Conservation (phyloP, 2,888 invertebrate genomes). For the Periphyllus acericola region DNA sequence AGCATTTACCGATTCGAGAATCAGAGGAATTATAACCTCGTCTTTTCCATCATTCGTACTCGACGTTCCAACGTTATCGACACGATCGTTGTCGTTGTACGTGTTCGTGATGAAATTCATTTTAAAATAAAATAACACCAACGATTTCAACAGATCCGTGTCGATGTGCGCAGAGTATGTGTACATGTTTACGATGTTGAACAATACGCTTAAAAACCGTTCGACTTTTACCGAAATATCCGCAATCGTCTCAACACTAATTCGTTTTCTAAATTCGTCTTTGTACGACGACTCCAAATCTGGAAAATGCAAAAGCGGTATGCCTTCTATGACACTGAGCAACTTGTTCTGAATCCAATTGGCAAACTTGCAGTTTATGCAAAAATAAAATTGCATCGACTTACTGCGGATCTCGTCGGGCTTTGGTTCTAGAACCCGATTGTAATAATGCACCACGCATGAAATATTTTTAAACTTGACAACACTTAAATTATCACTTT, state of each 20-base stretch:
- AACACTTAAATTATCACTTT: too few relatives aligned
- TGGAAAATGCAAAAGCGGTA: background rate
- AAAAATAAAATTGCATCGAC: background rate
- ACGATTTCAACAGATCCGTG: background rate
- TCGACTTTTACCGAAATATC: background rate
- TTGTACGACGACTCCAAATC: rapidly evolving
- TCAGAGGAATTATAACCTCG: background rate
- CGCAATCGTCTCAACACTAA: background rate
- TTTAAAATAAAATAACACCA: background rate
- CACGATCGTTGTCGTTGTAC: too few relatives aligned
- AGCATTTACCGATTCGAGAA: background rate
- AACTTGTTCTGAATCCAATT: background rate
- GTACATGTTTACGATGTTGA: background rate
- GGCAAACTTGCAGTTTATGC: background rate
- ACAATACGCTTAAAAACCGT: background rate
- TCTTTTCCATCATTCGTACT: background rate
- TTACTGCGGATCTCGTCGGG: too few relatives aligned
- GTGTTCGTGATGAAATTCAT: too few relatives aligned
- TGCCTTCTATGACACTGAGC: background rate
- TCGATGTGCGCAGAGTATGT: background rate
- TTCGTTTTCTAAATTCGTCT: background rate
- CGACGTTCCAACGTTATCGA: background rate
- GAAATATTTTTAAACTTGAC: too few relatives aligned
- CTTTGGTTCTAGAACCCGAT: too few relatives aligned
- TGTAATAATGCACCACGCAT: too few relatives aligned